These are phyloP conservation scores for Boulengeromyrus knoepffleri DNA, from an alignment of 2,113 vertebrate species.

Conservation along the genomic window DNA sequence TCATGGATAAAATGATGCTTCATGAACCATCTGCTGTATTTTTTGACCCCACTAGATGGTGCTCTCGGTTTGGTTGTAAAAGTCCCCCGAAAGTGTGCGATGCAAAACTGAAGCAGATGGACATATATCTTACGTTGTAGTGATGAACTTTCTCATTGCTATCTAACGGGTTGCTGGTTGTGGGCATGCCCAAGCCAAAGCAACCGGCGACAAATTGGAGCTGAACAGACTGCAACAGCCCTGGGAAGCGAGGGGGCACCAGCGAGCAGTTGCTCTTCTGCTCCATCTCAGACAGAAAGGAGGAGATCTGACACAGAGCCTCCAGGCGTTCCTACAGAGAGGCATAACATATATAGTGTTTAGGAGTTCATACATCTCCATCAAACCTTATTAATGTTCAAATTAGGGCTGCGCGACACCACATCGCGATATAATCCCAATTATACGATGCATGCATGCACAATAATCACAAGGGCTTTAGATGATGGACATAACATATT, in stretches of 20 bases:
- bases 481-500: not conserved
- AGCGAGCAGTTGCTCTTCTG: conserved; percentile 49
- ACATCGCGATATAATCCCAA: not conserved
- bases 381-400: not conserved
- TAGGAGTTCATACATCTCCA: not conserved
- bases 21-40: not conserved
- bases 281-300: conserved; percentile 68
- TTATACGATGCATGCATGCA: not conserved
- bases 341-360: not conserved
- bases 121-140: conserved; percentile 53
- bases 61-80: not conserved
- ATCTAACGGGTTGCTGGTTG: conserved; percentile 42
- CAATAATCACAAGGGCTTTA: not conserved
- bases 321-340: conserved; percentile 63
- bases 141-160: conserved; percentile 57
- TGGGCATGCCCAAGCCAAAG: conserved; percentile 60
- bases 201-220: conserved; percentile 70
- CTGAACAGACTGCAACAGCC: conserved; percentile 64
- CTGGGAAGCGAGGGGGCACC: conserved; percentile 44
- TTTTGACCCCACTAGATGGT: not conserved
- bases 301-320: conserved; percentile 64
- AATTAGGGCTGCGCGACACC: not conserved
- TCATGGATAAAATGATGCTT: not conserved
- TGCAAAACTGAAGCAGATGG: not conserved
- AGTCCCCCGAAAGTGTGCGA: not conserved